Evolutionary conservation across 1,140 invertebrate genomes (phyloP), one percentile per base, ranked within the genome.

Genomic region (Drosophila nannoptera): DNA sequence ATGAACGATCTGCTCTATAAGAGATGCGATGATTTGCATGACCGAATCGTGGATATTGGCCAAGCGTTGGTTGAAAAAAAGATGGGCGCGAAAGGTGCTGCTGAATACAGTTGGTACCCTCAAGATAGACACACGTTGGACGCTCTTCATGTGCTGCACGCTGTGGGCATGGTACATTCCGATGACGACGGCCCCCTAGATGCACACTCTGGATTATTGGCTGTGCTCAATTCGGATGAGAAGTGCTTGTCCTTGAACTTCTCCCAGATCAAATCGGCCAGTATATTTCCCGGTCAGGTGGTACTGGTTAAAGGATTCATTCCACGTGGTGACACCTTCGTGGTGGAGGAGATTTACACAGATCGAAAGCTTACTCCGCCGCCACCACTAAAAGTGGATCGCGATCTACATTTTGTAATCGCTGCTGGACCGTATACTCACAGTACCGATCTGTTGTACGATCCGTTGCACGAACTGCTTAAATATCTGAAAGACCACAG

Each of bases 261-360:
- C 4, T 91, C 89, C 31, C 91, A 92, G 56, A 73, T 95, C 7
- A 91, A 92, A 35, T 92, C 94, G 43, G 96, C 93, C 77, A 94
- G 94, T 0, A 86, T 97, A 8, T 97, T 96, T 87, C 94, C 96
- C 4, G 96, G 96, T 0, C 96, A 97, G 92, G 92, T 97, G 16
- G 92, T 96, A 7, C 93, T 94, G 2, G 91, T 95, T 35, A 91
- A 93, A 45, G 96, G 95, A 0, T 90, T 91, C 1, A 95, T 96
- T 89, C 92, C 92, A 2, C 92, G 92, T 4, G 94, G 94, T 0
- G 92, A 93, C 69, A 91, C 90, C 22, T 91, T 97, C 42, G 82
- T 93, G n/a, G 94, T 92, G 0, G 92, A 93, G 6, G 92, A 94
- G 74, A 86, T 97, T 5, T 92, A 91, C 81, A 84, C 89, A 4